Base-by-base conservation (phyloP, 2,113 vertebrate genomes). In the Phrynosoma blainvillii region DNA sequence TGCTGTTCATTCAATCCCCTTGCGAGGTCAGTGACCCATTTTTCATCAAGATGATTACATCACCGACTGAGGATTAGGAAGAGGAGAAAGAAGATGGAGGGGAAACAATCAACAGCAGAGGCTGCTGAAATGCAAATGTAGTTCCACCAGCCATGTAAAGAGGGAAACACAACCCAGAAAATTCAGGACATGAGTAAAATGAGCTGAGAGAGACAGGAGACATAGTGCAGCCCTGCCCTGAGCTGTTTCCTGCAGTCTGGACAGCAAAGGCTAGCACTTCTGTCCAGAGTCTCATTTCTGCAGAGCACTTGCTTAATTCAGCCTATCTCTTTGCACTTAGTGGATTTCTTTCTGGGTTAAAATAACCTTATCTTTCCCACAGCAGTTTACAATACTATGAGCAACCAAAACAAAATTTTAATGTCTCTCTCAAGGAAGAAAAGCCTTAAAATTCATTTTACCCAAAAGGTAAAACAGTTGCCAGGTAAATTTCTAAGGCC, bases 41-140 rank as follows among this genome's bases (percentile, higher is more conserved):
- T 86, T 88, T 14, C 87, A 89, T 36, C 68, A 42, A 62, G 89
- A 74, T 4, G 36, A 30, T 90, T 59, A 40, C 47, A 74, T 25
- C 79, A 78, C 77, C 75, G 88, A 84, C 78, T 7, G 2, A 62
- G 87, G 36, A 77, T 73, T 0, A 0, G 0, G 62, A 42, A 79
- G 68, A 0, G 1, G 20, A 68, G 84, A 32, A 88, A 32, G 65
- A 82, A 73, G 79, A 71, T 74, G 87, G 86, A 81, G 91, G 70
- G 83, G 56, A 75, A 79, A 81, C 85, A 86, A 92, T 89, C 86
- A 86, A 82, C 3, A 91, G 82, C 0, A 84, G 87, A 83, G 91
- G 75, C 78, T 77, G 88, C 77, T 79, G 54, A 88, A 85, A 70
- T 91, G 84, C 89, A 65, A 54, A 79, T 0, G 25, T 65, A 92